Base-by-base conservation (phyloP, 2,888 invertebrate species). In the Tenthredo mesomela region DNA sequence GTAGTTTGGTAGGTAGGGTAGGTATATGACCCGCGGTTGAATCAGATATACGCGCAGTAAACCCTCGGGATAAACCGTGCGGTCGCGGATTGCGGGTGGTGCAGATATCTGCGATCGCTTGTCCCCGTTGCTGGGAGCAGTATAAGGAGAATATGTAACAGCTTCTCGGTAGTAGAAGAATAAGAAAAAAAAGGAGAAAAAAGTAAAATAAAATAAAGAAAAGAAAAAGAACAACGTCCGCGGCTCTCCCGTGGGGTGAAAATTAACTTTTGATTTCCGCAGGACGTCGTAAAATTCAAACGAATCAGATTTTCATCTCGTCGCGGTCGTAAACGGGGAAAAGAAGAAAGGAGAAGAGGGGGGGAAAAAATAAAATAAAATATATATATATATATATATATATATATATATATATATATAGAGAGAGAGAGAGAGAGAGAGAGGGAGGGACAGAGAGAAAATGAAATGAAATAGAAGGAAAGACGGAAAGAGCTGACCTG, bases 221-320 rank as follows among this genome's bases (percentile, higher is more conserved):
- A 18, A 50, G 50, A 50, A 50, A 50, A 50, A 50, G 50, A 50
- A 50, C 50, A 50, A 6, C n/a, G 50, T 50, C 18, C 50, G 50
- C n/a, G 50, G 50, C 18, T n/a, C n/a, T 18, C 50, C 18, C 50
- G 50, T 5, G 50, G 50, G 71, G 71, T 40, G 50, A 77, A 80
- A 80, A 80, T 80, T 80, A 58, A 80, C 29, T 80, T 80, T 80
- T 80, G 78, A 80, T 80, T 80, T 80, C 78, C 58, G 58, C 40
- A n/a, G 77, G 77, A 77, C 29, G 77, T 33, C 50, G 29, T 29
- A 77, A 77, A 77, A 77, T n/a, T 47, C 43, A 43, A 77, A 25
- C 50, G 50, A 77, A 73, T 73, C 43, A 73, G 43, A 43, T 43
- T 73, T 73, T 73, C 73, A 73, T 73, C 40, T 73, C 12, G 67